Conservation (phyloP, 2,113 vertebrate genomes). For the Scytalopus superciliaris region DNA sequence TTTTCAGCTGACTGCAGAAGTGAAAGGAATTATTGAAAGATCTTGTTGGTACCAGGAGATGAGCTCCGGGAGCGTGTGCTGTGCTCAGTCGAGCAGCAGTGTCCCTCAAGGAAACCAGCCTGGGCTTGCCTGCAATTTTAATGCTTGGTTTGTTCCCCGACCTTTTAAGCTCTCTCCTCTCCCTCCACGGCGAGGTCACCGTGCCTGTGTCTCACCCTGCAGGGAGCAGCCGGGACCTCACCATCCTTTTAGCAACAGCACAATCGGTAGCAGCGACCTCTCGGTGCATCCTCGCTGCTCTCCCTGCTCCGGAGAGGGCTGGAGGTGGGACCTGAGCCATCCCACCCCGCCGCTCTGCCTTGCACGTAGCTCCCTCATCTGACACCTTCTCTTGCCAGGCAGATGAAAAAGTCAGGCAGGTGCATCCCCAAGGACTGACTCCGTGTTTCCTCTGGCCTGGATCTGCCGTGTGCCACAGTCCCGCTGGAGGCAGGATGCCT, state of each 20-base stretch:
- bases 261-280: neutral
- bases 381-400: slow-evolving; percentile 9
- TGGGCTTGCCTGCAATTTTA: neutral
- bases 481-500: neutral
- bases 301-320: neutral
- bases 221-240: neutral
- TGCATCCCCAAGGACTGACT: neutral
- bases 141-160: neutral
- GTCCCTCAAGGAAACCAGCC: neutral
- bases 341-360: neutral
- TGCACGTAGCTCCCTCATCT: slow-evolving; percentile 7
- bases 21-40: neutral
- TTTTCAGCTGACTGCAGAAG: neutral
- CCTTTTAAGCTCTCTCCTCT: neutral
- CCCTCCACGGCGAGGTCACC: neutral
- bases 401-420: slow-evolving; percentile 68
- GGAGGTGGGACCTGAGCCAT: neutral
- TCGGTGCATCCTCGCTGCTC: neutral
- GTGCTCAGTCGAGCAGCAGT: neutral
- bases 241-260: neutral
- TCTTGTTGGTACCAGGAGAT: neutral
- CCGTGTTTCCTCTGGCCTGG: neutral
- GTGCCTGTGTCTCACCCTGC: neutral
- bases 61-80: neutral
- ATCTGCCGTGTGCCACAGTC: accelerated